A percentile compares a stretch with the other conserved stretches of the same genome.
Conservation (phyloP, 2,113 vertebrate genomes). For the Psophia crepitans region DNA sequence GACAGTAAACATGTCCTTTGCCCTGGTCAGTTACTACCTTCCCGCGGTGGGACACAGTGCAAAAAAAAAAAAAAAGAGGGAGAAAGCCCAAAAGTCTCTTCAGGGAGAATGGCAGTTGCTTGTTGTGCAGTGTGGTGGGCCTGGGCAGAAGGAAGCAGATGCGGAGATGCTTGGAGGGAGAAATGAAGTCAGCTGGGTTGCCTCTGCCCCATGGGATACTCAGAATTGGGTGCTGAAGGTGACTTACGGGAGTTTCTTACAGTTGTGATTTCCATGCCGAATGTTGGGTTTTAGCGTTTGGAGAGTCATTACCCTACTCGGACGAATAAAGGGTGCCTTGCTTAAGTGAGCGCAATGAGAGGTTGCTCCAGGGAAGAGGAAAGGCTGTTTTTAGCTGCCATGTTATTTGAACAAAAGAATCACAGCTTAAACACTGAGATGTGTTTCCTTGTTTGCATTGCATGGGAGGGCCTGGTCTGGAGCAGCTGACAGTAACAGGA, state of each 20-base stretch:
- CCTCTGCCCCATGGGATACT: neutral
- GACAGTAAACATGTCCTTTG: conserved; percentile 6
- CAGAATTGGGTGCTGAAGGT: neutral
- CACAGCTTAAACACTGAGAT: neutral
- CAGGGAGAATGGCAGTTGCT: neutral
- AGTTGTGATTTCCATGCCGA: neutral
- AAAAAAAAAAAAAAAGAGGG: neutral
- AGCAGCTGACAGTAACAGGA: conserved; percentile 10
- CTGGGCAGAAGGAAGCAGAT: neutral
- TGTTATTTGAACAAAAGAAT: conserved; percentile 32
- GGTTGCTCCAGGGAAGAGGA: conserved; percentile 29
- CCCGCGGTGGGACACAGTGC: neutral
- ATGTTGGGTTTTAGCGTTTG: neutral
- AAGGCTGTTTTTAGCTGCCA: conserved; percentile 25
- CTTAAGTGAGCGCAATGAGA: neutral
- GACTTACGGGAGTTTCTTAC: neutral
- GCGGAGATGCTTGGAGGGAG: neutral
- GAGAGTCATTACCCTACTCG: neutral
- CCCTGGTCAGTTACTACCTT: neutral
- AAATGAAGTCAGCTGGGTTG: neutral
- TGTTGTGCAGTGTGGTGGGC: neutral
- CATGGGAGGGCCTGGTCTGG: neutral
- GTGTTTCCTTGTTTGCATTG: conserved; percentile 22
- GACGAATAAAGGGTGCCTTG: conserved; percentile 10
- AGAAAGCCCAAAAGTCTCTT: neutral